Percentiles rank a stretch among this genome's conserved stretches.
phyloP scores from a whole-genome alignment of 2,113 vertebrate species.

The Thomomys bottae region DNA sequence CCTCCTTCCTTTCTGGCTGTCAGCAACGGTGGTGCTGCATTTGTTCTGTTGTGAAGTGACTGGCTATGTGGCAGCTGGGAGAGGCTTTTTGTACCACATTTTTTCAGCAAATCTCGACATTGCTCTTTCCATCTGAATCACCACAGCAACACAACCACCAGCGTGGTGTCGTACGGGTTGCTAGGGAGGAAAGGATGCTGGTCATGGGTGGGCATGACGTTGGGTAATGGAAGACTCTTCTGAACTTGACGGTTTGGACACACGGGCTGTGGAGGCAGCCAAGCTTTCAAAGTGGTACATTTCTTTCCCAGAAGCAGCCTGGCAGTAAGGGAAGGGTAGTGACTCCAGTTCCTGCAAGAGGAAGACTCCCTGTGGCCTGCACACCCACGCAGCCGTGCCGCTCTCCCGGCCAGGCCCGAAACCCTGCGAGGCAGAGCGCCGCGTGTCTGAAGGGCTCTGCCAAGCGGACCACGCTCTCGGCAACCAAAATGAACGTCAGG shows the following conservation, averaged over 20 bases:
- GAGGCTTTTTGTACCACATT: too few relatives aligned
- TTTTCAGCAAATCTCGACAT: neutral
- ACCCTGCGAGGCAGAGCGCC: conserved; percentile 61
- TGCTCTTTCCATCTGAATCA: neutral
- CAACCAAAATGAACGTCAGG: conserved; percentile 94
- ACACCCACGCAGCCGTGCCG: conserved; percentile 76
- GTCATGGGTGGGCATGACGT: neutral
- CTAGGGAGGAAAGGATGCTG: neutral
- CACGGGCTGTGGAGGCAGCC: neutral
- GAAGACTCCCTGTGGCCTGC: conserved; percentile 49
- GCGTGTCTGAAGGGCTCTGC: conserved; percentile 80
- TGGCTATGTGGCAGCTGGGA: too few relatives aligned
- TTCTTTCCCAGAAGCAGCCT: conserved; percentile 45
- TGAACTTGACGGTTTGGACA: neutral
- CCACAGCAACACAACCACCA: neutral
- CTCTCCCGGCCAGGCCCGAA: conserved; percentile 71
- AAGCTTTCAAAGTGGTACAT: neutral
- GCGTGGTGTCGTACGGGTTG: neutral
- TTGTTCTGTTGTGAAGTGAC: too few relatives aligned
- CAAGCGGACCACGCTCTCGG: conserved; percentile 86
- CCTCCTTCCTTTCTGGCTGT: too few relatives aligned
- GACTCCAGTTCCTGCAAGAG: conserved; percentile 85
- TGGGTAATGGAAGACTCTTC: neutral
- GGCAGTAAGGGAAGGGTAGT: conserved; percentile 72
- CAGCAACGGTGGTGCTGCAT: too few relatives aligned